Conservation (phyloP, 2,797 vertebrate genomes). For the Todus mexicanus region DNA sequence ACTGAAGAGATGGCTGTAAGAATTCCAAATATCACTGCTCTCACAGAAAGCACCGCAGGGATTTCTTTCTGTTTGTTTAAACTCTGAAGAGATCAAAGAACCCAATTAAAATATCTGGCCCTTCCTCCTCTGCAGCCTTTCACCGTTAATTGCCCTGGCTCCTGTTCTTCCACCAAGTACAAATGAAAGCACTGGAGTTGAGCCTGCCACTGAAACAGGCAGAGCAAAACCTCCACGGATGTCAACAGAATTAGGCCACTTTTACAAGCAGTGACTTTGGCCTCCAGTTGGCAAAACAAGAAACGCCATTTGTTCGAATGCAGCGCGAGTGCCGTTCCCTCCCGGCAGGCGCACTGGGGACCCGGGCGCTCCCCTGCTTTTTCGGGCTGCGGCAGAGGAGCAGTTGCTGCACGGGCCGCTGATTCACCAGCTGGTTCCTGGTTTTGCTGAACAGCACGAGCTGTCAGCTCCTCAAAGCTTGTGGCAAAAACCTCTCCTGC, state of each 20-base stretch:
- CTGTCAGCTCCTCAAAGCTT: constrained; percentile 1
- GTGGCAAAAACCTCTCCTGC: neutral
- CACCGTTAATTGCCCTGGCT: constrained; percentile 42
- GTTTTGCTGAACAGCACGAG: neutral
- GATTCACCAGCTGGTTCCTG: constrained; percentile 12
- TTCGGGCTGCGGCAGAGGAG: neutral
- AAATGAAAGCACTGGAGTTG: constrained; percentile 33
- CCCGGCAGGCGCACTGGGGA: neutral
- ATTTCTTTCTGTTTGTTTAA: constrained; percentile 43
- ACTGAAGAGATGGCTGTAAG: neutral
- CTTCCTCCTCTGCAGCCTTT: constrained; percentile 7
- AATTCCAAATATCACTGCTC: neutral
- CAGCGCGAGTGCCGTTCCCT: neutral
- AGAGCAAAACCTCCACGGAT: constrained; percentile 3
- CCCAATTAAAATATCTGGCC: constrained; percentile 20
- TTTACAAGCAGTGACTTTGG: constrained; percentile 27
- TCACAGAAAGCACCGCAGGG: neutral
- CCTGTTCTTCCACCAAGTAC: neutral
- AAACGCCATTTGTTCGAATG: neutral
- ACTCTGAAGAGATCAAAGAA: constrained; percentile 28
- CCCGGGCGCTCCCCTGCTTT: neutral
- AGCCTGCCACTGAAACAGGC: constrained; percentile 15
- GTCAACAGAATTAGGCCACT: constrained; percentile 32
- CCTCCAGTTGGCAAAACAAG: constrained; percentile 38
- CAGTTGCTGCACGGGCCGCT: neutral